Percentiles rank a stretch among this genome's conserved stretches.
These are phyloP conservation scores for Acipenser ruthenus DNA, from an alignment of 2,797 vertebrate species.

Conservation along the genomic window DNA sequence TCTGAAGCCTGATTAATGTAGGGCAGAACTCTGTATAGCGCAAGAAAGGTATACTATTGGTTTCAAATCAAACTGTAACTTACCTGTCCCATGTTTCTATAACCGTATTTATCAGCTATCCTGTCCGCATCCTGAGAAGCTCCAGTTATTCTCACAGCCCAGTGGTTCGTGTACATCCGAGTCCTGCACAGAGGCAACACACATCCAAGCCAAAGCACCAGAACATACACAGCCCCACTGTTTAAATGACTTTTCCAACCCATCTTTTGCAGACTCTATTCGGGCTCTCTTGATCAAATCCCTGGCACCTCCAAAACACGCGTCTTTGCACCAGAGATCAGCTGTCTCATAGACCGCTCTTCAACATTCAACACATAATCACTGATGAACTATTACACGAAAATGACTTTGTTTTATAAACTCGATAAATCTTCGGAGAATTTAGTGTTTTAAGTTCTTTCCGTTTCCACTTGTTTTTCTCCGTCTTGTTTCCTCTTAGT, in stretches of 20 bases:
- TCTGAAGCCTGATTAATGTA: too few species aligned
- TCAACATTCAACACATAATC: slow-evolving; percentile 35
- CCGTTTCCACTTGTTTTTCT: slow-evolving; percentile 22
- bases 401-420: background rate
- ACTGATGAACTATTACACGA: background rate
- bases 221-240: slow-evolving; percentile 64
- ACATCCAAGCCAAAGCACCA: slow-evolving; percentile 75
- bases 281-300: slow-evolving; percentile 36
- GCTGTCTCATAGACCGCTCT: slow-evolving; percentile 60
- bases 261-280: slow-evolving; percentile 64
- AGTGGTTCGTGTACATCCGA: slow-evolving; percentile 97
- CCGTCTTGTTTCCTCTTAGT: slow-evolving; percentile 30
- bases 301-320: slow-evolving; percentile 49
- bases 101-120: slow-evolving; percentile 93
- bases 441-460: slow-evolving; percentile 56
- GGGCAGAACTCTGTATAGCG: too few species aligned
- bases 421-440: slow-evolving; percentile 26
- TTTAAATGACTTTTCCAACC: slow-evolving; percentile 63
- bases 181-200: slow-evolving; percentile 74
- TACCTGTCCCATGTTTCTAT: slow-evolving; percentile 97
- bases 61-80: slow-evolving; percentile 25
- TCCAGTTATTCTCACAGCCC: slow-evolving; percentile 89
- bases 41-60: too few species aligned
- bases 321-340: slow-evolving; percentile 46
- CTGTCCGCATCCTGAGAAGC: slow-evolving; percentile 76